These are phyloP conservation scores for Sabellastarte sp. DNA, from an alignment of 2,888 invertebrate species.

Conservation along the genomic window DNA sequence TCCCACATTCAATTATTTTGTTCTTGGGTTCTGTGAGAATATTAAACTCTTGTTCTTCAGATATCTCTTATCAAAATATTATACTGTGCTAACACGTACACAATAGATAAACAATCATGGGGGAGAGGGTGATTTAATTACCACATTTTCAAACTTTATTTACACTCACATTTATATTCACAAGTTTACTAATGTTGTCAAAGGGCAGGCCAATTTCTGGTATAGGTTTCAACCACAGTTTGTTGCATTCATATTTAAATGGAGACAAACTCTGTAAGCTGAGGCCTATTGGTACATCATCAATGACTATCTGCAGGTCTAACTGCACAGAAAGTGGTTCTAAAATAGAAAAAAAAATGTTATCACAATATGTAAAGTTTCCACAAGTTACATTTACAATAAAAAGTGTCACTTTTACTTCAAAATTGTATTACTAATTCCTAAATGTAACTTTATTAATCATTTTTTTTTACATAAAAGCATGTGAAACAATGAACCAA, in stretches of 20 bases:
- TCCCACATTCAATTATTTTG: too few relatives aligned
- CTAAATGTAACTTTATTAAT: too few relatives aligned
- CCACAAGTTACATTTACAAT: neutral
- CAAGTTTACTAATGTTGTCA: conserved; percentile 31
- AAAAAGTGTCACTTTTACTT: neutral
- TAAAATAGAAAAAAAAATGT: too few relatives aligned
- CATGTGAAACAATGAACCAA: neutral
- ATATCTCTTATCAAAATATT: too few relatives aligned
- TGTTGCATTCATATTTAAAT: conserved; percentile 43
- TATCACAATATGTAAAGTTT: neutral
- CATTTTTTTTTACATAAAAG: neutral
- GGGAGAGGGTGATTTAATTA: too few relatives aligned
- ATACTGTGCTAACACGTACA: too few relatives aligned
- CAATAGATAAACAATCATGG: too few relatives aligned
- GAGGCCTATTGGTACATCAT: conserved; percentile 50
- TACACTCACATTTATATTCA: too few relatives aligned
- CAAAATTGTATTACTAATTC: neutral
- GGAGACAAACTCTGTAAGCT: conserved; percentile 44
- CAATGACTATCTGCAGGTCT: conserved; percentile 45
- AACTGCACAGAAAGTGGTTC: conserved; percentile 41
- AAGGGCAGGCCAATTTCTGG: conserved; percentile 38
- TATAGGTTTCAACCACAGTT: conserved; percentile 45
- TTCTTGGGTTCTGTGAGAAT: too few relatives aligned
- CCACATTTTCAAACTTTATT: too few relatives aligned
- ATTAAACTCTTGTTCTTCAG: too few relatives aligned